Evolutionary conservation across 2,888 invertebrate genomes (phyloP).

Genomic region (Cheilosia vernalis): DNA sequence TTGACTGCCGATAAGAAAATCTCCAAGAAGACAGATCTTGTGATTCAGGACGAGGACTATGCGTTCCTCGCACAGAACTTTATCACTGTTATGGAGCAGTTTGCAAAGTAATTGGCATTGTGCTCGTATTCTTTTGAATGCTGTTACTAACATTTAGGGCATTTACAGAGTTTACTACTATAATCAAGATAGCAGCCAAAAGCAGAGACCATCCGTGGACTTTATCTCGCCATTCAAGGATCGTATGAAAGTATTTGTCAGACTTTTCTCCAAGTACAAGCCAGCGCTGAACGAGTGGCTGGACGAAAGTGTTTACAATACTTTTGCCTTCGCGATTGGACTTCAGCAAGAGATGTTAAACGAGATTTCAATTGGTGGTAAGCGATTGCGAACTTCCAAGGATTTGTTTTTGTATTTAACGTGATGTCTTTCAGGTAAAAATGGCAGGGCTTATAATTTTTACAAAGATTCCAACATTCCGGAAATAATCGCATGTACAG

Average conservation of each 20-base stretch:
- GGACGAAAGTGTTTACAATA: constrained; percentile 80
- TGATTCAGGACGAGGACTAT: constrained; percentile 80
- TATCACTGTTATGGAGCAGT: constrained; percentile 79
- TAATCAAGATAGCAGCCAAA: constrained; percentile 42
- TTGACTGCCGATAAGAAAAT: constrained; percentile 77
- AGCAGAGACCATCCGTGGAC: constrained; percentile 68
- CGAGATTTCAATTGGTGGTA: constrained; percentile 76
- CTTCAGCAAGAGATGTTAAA: constrained; percentile 80
- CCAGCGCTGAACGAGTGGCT: constrained; percentile 78
- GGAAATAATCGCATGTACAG: constrained; percentile 89
- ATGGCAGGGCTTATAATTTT: constrained; percentile 86
- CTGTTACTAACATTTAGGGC: background rate
- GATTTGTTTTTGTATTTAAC: background rate
- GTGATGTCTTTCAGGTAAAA: constrained; percentile 29
- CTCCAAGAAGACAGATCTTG: constrained; percentile 78
- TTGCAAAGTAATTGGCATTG: constrained; percentile 76
- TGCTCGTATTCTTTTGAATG: background rate
- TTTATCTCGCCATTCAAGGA: constrained; percentile 79
- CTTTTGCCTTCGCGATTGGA: constrained; percentile 79
- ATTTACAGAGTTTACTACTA: constrained; percentile 78
- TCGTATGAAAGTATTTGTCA: constrained; percentile 80
- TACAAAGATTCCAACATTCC: constrained; percentile 92
- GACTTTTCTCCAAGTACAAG: constrained; percentile 79
- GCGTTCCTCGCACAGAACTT: constrained; percentile 80
- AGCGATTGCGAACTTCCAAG: background rate